Evolutionary conservation across 2,113 vertebrate genomes (phyloP), one percentile per base, ranked within the genome.

Genomic region (Setophaga coronata): DNA sequence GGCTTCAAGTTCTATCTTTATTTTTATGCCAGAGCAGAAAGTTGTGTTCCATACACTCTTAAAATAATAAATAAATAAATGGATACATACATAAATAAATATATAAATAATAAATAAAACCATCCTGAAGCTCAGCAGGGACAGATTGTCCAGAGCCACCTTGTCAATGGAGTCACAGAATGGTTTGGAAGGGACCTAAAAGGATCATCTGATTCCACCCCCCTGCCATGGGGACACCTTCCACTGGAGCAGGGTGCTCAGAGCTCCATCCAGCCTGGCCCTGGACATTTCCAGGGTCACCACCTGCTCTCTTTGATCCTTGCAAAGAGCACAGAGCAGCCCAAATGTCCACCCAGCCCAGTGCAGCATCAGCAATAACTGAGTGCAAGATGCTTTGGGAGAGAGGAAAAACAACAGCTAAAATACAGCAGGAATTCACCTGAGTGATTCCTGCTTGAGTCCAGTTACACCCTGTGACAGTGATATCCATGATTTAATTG

Each of bases 1-100:
- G 38, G 38, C 12, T 13, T 45, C 7, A 38, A 57, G 18, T 24
- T 28, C 3, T 18, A 3, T 16, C n/a, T 81, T 60, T 26, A 38
- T 70, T 87, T 92, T 54, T 54, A 20, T 61, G 34, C 48, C 53
- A 69, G 71, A 18, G 50, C 7, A 53, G 73, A 38, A 83, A 50
- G 8, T 2, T 50, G 5, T 18, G 45, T 17, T 58, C 66, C n/a
- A 6, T 20, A 19, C 0, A 0, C 5, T 10, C 36, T 60, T 43
- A 53, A 64, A 62, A 10, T 6, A 54, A n/a, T 20, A 56, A 42
- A 13, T n/a, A 62, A 40, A 26, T n/a, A 16, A 6, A 50, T 25
- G 6, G 8, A 31, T 21, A 6, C 5, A 26, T 43, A 34, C 2
- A 28, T 29, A 29, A 4, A 38, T 18, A 77, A 23, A 14, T 17